Evolutionary conservation across 2,888 invertebrate species (phyloP), one percentile per base, ranked within the genome.

Genomic region (Odontomyia ornata): DNA sequence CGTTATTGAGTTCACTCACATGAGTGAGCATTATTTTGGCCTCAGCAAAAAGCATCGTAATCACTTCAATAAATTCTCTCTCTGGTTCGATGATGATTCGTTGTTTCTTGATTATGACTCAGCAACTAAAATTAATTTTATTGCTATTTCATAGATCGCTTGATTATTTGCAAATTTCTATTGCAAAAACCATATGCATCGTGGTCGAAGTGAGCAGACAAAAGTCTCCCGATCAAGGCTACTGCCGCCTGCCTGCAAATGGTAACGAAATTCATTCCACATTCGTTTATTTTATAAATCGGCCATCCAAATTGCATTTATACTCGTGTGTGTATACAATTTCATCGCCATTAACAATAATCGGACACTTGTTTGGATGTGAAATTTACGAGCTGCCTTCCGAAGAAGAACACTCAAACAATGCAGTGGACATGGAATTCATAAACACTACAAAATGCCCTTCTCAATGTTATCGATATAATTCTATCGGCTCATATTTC

Each of bases 361-460:
- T 67, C 67, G 67, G 46, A 67, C 71, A 71, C 47, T 71, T 71
- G 71, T 71, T 71, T 46, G 67, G 5, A 46, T 21, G 64, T 64
- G 11, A 71, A 71, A 71, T 71, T 71, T 71, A 71, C 71, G 71
- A 71, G 71, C 64, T 64, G 64, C 71, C 71, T 71, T 46, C 46
- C 47, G 71, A 71, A 52, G 25, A 71, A 71, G 71, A 71, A 47
- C 13, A 71, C 36, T 25, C 52, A 71, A 52, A 47, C 71, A 71
- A 71, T 71, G 21, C 71, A 9, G 47, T 71, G 71, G 71, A 71
- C 71, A 71, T 52, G 47, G 71, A 11, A 71, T 71, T 71, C 71
- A 71, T 71, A 71, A 71, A 71, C 71, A 71, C 71, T 2, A 47
- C 46, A 71, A 46, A 47, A 71, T 23, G 47, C 47, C 23, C 71